Evolutionary conservation across 2,888 invertebrate genomes (phyloP), one percentile per base, ranked within the genome.

Genomic region (Euphydryas editha): DNA sequence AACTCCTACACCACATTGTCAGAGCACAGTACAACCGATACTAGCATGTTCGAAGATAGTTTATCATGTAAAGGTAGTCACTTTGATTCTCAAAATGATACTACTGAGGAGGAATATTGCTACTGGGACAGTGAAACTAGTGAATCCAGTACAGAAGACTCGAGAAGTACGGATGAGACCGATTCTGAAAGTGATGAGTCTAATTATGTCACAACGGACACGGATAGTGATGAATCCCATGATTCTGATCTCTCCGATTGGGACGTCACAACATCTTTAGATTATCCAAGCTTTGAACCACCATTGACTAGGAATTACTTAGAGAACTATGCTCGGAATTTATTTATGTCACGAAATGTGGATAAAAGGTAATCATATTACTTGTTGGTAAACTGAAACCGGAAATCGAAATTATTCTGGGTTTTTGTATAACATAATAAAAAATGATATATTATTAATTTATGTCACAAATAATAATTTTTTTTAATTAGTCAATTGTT

Each of bases 11-110:
- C 69, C 1, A 89, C 90, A 0, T 68, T 87, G 61, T 88, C 88
- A 0, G 88, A 85, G 66, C 72, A 84, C 59, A 88, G 79, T 13
- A 90, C 90, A 0, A 75, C 84, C 0, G 90, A 91, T 61, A 90
- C 88, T 0, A 88, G 88, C 49, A 78, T 89, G 1, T 6, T 76
- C 0, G 65, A 68, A 2, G 71, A 69, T 4, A 62, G 42, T 20
- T 15, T 30, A 5, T 4, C 7, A 10, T 20, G 17, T 39, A 62
- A 10, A 54, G 54, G 42, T 30, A 17, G 17, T 39, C 15, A 58
- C 13, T 54, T 67, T 8, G 66, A 69, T 7, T 62, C 64, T 1
- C 73, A 72, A 1, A 49, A 39, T 8, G 68, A 62, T 2, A 62
- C 46, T 7, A 60, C 20, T n/a, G 82, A 83, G 5, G 84, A 81